Evolutionary conservation across 2,797 vertebrate species (phyloP).

Genomic region (Netta rufina): DNA sequence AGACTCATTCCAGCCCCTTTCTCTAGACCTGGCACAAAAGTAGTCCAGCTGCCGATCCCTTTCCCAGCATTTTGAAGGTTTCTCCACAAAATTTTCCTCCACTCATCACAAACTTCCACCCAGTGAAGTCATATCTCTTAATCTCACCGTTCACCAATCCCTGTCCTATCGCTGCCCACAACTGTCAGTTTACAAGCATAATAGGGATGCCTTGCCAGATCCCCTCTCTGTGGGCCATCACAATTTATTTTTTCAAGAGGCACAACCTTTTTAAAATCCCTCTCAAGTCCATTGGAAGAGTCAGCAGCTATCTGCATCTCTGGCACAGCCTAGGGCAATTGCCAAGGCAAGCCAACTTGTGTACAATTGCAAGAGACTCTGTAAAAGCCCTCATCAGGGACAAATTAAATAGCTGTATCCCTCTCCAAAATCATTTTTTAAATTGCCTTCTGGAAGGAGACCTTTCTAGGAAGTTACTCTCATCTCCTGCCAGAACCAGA

Average conservation of each 20-base stretch:
- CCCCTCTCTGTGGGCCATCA: neutral
- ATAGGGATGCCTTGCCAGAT: neutral
- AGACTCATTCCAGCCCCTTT: neutral
- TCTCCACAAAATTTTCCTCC: neutral
- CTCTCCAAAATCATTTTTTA: constrained; percentile 45
- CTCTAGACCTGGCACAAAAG: neutral
- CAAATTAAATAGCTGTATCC: constrained; percentile 40
- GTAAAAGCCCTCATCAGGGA: constrained; percentile 46
- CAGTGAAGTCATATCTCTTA: neutral
- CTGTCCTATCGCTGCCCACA: neutral
- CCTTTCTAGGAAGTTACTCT: constrained; percentile 45
- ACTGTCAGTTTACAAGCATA: neutral
- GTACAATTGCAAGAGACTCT: constrained; percentile 40
- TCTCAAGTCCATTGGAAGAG: neutral
- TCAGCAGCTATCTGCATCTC: neutral
- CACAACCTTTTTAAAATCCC: neutral
- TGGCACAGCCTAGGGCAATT: constrained; percentile 16
- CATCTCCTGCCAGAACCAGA: neutral
- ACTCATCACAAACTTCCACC: neutral
- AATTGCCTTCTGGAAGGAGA: constrained; percentile 65
- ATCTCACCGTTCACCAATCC: neutral
- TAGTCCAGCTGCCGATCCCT: neutral
- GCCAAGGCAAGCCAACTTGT: constrained; percentile 37
- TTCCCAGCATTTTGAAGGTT: neutral
- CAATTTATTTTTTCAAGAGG: neutral